These are phyloP conservation scores for Abscondita cerata DNA, from an alignment of 2,888 invertebrate species.

Conservation along the genomic window DNA sequence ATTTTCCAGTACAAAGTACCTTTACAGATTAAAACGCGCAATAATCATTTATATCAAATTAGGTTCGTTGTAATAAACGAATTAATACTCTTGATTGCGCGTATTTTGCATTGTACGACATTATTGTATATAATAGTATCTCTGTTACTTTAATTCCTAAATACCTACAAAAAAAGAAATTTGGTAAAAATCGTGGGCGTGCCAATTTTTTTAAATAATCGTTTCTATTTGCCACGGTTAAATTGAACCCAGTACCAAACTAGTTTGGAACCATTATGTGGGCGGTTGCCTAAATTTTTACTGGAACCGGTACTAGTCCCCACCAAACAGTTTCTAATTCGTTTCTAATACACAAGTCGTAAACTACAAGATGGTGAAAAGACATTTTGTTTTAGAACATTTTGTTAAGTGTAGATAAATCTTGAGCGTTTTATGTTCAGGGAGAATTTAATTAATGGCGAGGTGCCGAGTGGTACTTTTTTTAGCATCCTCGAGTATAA, in stretches of 20 bases:
- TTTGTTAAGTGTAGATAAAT: too few relatives aligned
- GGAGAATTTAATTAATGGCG: conserved; percentile 7
- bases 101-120: too few relatives aligned
- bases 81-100: too few relatives aligned
- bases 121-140: too few relatives aligned
- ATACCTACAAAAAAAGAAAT: too few relatives aligned
- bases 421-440: not conserved
- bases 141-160: too few relatives aligned
- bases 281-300: conserved; percentile 26
- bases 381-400: conserved; percentile 6
- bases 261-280: conserved; percentile 22
- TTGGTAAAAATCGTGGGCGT: conserved; percentile 10
- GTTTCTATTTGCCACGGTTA: conserved; percentile 6
- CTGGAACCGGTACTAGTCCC: conserved; percentile 24
- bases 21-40: too few relatives aligned
- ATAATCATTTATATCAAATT: too few relatives aligned
- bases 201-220: not conserved
- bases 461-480: conserved; percentile 7
- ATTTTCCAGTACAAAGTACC: too few relatives aligned
- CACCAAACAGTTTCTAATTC: conserved; percentile 17
- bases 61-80: too few relatives aligned
- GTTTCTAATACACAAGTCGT: conserved; percentile 11
- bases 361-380: conserved; percentile 5
- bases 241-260: conserved; percentile 11
- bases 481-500: conserved; percentile 6